Base-by-base conservation (phyloP, 2,113 vertebrate genomes). In the Amblyopsis rosae region DNA sequence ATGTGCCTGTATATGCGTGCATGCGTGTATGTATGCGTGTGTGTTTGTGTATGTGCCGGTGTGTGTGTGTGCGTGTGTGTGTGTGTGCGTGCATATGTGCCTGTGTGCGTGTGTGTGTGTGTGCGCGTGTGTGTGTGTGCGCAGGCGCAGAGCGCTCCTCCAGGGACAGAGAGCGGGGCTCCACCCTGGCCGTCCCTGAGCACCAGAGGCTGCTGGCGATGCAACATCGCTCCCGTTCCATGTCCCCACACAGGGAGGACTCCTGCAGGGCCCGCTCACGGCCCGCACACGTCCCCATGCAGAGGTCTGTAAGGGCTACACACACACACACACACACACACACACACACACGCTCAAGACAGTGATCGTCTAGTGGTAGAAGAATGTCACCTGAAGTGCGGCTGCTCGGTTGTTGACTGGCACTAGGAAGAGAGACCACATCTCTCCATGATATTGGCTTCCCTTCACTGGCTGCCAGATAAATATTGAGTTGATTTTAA, bases 161-260 rank as follows among this genome's bases (percentile, higher is more conserved):
- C 90, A 94, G 93, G 87, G 94, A 98, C 88, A 94, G 94, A 93
- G 93, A 86, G 90, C 87, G 94, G 82, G 91, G 93, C 72, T 94
- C 94, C 53, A 97, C 95, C 1, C 72, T 99, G 90, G 94, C 94
- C 57, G 97, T 98, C 80, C 96, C 97, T 17, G 96, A 98, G 69
- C 96, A 98, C 87, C 95, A 96, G 89, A 94, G 94, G 76, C 17
- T 26, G 26, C 2, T 26, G 2, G 26, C 93, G 59, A 77, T 94
- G 1, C 96, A 98, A 89, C 96, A 97, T 89, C 96, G 98, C 65
- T 99, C 98, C 1, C 95, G 98, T 61, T 99, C 98, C 0, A 96
- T 99, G 65, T 99, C 98, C 79, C 98, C 98, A 86, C 96, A 98
- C 87, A 91, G 95, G 41, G 95, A 97, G 67, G 96, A 98, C 86